A percentile compares a stretch with the other conserved stretches of the same genome.
phyloP scores from a whole-genome alignment of 2,888 invertebrate species.

The Drosophila algonquin region DNA sequence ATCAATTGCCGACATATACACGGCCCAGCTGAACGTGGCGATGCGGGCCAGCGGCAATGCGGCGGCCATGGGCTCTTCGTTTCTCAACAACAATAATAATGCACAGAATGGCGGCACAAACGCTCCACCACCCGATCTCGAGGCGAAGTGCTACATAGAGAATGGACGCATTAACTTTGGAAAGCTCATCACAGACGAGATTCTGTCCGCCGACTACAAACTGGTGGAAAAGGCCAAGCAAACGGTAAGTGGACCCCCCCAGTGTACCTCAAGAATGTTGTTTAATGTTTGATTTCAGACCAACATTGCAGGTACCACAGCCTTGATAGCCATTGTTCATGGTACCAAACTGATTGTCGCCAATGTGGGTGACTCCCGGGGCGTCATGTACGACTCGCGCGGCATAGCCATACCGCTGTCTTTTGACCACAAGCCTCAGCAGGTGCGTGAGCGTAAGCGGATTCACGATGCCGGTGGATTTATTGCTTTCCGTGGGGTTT shows the following conservation, averaged over 20 bases:
- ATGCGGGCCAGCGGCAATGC: constrained; percentile 74
- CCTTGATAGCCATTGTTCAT: constrained; percentile 94
- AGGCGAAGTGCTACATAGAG: constrained; percentile 88
- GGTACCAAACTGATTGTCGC: constrained; percentile 93
- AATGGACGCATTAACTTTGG: constrained; percentile 91
- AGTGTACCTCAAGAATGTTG: neutral
- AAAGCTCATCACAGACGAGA: constrained; percentile 93
- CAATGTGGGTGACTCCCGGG: constrained; percentile 98
- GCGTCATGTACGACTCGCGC: constrained; percentile 96
- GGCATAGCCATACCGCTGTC: constrained; percentile 96
- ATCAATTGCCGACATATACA: constrained; percentile 80
- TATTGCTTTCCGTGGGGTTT: constrained; percentile 97
- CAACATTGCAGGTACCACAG: constrained; percentile 94
- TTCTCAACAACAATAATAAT: constrained; percentile 77
- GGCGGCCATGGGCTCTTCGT: constrained; percentile 74
- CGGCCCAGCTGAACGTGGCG: constrained; percentile 81
- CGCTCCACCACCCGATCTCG: constrained; percentile 77
- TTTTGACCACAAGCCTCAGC: constrained; percentile 98
- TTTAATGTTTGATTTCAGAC: constrained; percentile 78
- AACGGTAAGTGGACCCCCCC: constrained; percentile 82
- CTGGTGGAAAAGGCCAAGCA: constrained; percentile 93
- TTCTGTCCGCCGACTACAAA: constrained; percentile 92
- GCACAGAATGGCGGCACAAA: constrained; percentile 54
- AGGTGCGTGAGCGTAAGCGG: constrained; percentile 94
- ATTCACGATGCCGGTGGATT: constrained; percentile 98